Conservation (phyloP, 2,113 vertebrate genomes). For the Cisticola juncidis region DNA sequence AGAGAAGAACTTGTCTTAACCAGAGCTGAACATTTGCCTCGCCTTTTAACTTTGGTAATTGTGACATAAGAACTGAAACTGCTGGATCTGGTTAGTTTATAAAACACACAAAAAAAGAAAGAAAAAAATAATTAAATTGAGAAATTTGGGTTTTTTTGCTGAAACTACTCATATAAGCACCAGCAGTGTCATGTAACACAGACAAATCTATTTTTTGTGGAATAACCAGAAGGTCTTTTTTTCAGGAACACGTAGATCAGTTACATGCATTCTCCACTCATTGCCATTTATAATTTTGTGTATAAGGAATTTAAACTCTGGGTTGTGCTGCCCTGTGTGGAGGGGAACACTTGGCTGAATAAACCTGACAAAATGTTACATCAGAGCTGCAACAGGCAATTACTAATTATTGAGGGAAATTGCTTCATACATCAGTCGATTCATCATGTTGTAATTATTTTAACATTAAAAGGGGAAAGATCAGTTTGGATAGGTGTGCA, state of each 20-base stretch:
- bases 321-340: not conserved
- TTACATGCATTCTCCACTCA: not conserved
- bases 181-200: not conserved
- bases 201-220: not conserved
- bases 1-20: not conserved
- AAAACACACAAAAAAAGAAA: too few relatives aligned
- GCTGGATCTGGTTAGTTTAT: not conserved
- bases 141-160: not conserved
- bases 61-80: not conserved
- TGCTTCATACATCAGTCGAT: not conserved
- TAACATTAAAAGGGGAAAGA: not conserved
- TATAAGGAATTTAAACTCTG: not conserved
- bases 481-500: not conserved
- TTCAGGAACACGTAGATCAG: not conserved
- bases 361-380: not conserved
- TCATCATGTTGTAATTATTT: not conserved
- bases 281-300: not conserved
- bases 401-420: slow-evolving; percentile 7
- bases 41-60: not conserved
- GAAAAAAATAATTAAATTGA: not conserved
- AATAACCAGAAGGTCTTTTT: not conserved
- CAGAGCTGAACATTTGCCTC: not conserved
- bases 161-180: not conserved
- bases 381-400: not conserved
- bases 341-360: not conserved